Percentiles rank a stretch among this genome's conserved stretches.
Evolutionary conservation across 2,113 vertebrate genomes (phyloP).

Genomic region (Burhinus oedicnemus): DNA sequence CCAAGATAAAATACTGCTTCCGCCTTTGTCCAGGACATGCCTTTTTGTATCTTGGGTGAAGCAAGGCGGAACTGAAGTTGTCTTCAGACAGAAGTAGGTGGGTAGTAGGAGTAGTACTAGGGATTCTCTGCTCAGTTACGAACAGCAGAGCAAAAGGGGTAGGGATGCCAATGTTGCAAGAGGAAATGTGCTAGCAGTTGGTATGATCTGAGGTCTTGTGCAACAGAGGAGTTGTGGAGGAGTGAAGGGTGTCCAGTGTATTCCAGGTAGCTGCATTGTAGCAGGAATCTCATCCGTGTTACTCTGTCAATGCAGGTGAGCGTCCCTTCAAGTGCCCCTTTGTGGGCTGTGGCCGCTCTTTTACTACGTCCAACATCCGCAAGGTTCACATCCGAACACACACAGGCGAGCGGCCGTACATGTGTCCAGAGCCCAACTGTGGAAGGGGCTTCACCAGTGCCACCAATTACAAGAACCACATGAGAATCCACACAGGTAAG

Average conservation of each 20-base stretch:
- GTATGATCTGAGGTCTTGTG: not conserved
- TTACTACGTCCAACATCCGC: constrained; percentile 85
- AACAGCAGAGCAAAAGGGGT: not conserved
- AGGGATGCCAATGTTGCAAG: not conserved
- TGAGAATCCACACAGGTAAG: constrained; percentile 87
- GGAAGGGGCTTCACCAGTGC: constrained; percentile 85
- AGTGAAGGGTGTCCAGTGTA: not conserved
- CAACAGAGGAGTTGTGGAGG: no score
- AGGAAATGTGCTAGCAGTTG: not conserved
- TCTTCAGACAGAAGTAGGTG: not conserved
- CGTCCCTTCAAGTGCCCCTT: constrained; percentile 85
- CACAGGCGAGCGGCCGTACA: constrained; percentile 83
- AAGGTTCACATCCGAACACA: constrained; percentile 87
- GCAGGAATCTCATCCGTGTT: not conserved
- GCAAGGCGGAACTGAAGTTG: not conserved
- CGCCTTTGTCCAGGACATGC: not conserved
- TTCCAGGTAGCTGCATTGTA: fast-evolving
- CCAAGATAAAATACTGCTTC: not conserved
- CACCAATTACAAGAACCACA: constrained; percentile 89
- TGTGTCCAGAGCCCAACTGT: constrained; percentile 80
- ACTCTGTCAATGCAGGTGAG: constrained; percentile 70
- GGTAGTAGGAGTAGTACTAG: not conserved
- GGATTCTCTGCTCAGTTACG: not conserved
- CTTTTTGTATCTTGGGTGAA: not conserved
- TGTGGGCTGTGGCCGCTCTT: constrained; percentile 84